Evolutionary conservation across 2,797 vertebrate species (phyloP).

Genomic region (Alauda arvensis): DNA sequence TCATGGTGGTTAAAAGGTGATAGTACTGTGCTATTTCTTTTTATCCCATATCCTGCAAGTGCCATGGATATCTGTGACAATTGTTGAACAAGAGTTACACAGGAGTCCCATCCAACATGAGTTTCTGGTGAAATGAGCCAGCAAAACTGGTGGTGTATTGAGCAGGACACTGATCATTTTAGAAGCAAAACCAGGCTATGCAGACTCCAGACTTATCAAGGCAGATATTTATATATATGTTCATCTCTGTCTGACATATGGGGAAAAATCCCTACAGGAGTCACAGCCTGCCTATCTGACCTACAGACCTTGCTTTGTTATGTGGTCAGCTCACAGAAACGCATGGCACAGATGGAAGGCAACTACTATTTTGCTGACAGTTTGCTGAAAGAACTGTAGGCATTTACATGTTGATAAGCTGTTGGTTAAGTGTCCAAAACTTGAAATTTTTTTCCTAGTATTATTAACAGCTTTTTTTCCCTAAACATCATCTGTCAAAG

Average conservation of each 20-base stretch:
- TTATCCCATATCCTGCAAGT: not conserved
- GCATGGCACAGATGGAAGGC: not conserved
- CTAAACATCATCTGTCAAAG: not conserved
- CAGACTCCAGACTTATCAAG: not conserved
- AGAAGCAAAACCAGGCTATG: not conserved
- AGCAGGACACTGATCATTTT: not conserved
- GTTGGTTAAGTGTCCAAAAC: not conserved
- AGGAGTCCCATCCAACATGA: not conserved
- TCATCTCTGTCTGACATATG: not conserved
- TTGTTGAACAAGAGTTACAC: not conserved
- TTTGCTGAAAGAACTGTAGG: not conserved
- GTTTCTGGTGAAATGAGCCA: not conserved
- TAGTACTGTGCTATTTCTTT: not conserved
- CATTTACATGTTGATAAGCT: not conserved
- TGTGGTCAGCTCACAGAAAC: not conserved
- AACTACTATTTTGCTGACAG: slow-evolving; percentile 57
- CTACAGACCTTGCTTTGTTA: not conserved
- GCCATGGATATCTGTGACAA: not conserved
- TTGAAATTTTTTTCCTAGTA: not conserved
- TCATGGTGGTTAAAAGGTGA: not conserved
- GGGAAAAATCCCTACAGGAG: not conserved
- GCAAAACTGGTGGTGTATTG: not conserved
- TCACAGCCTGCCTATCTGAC: not conserved
- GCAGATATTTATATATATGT: not conserved
- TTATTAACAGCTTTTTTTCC: not conserved